Evolutionary conservation across 2,888 invertebrate species (phyloP).

Genomic region (Hypena proboscidalis): DNA sequence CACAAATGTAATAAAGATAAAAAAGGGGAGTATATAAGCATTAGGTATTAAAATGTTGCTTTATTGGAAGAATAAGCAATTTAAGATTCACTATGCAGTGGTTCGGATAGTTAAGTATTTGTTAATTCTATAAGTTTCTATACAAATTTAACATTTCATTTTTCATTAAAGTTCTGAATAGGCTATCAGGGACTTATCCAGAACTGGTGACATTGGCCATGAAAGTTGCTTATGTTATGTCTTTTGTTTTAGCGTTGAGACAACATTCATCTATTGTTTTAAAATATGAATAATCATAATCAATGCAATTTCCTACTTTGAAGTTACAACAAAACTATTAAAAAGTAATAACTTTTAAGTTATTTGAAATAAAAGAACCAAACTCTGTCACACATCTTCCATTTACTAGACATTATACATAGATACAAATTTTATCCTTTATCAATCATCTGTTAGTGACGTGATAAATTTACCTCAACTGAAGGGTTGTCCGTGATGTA

Average conservation of each 20-base stretch:
- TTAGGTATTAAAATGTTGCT: conserved; percentile 34
- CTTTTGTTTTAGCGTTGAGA: too few relatives aligned
- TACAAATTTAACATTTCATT: conserved; percentile 3
- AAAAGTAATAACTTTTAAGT: background rate
- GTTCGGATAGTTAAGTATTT: too few relatives aligned
- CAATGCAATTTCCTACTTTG: too few relatives aligned
- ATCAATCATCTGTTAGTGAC: conserved; percentile 58
- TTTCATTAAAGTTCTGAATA: background rate
- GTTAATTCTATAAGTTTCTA: conserved; percentile 10
- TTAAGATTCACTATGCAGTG: conserved; percentile 22
- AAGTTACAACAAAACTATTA: too few relatives aligned
- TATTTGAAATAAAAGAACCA: background rate
- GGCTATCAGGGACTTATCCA: too few relatives aligned
- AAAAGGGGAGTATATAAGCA: too few relatives aligned
- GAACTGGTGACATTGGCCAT: too few relatives aligned
- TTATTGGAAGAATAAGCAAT: conserved; percentile 31
- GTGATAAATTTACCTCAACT: conserved; percentile 43
- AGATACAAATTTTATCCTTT: conserved; percentile 39
- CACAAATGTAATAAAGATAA: too few relatives aligned
- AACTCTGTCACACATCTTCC: background rate
- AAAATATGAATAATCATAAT: too few relatives aligned
- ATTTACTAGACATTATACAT: background rate
- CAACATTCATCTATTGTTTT: too few relatives aligned
- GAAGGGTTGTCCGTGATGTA: conserved; percentile 41
- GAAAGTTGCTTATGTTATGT: too few relatives aligned